A percentile compares a stretch with the other conserved stretches of the same genome.
Conservation (phyloP, 2,113 vertebrate species). For the Ailuropoda melanoleuca region DNA sequence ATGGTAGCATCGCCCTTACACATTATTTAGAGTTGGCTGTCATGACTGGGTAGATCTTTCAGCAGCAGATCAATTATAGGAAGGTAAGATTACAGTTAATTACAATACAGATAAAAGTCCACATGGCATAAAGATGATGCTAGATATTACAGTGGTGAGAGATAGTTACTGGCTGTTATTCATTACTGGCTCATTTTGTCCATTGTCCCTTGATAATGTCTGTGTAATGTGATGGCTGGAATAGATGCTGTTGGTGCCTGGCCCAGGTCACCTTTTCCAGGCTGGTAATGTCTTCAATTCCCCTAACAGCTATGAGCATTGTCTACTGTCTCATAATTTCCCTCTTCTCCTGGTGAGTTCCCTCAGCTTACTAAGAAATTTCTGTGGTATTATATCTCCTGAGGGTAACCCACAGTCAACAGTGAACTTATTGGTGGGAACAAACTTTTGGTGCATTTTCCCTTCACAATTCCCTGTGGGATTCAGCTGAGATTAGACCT, state of each 20-base stretch:
- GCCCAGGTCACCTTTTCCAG: not conserved
- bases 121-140: not conserved
- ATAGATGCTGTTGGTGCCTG: not conserved
- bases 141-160: not conserved
- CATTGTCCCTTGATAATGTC: not conserved
- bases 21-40: not conserved
- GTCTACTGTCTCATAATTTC: not conserved
- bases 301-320: not conserved
- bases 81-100: not conserved
- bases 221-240: not conserved
- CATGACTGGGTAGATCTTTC: not conserved
- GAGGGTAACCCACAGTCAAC: not conserved
- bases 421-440: accelerated
- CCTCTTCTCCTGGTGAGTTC: not conserved
- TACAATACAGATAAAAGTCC: not conserved
- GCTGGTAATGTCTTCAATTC: too few species aligned
- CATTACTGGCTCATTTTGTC: not conserved
- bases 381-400: not conserved
- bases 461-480: not conserved
- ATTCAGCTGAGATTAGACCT: not conserved
- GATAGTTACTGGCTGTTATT: not conserved
- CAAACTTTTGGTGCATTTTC: too few species aligned
- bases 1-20: not conserved
- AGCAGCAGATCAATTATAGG: not conserved
- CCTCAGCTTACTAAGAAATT: not conserved